A percentile compares a stretch with the other conserved stretches of the same genome.
These are phyloP conservation scores for Ptychadena robeensis DNA, from an alignment of 2,797 vertebrate species.

Conservation along the genomic window DNA sequence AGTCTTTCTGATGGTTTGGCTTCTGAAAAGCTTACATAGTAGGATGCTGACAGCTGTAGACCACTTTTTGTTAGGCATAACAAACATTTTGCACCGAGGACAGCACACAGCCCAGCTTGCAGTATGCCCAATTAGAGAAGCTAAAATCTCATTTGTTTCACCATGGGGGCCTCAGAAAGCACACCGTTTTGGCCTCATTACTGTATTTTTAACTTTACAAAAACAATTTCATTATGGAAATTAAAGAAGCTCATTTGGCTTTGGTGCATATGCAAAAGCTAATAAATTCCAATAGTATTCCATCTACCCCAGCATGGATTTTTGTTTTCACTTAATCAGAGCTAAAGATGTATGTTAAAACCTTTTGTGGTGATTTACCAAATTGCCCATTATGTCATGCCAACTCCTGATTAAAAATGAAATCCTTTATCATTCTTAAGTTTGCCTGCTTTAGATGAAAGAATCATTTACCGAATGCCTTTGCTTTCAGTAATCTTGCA, in stretches of 20 bases:
- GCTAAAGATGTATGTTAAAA: constrained; percentile 66
- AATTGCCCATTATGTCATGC: constrained; percentile 60
- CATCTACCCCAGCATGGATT: constrained; percentile 69
- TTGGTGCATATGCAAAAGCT: constrained; percentile 72
- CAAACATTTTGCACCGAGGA: constrained; percentile 80
- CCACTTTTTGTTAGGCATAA: constrained; percentile 82
- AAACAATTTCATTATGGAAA: constrained; percentile 87
- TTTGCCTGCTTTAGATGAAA: constrained; percentile 45
- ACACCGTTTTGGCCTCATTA: constrained; percentile 84
- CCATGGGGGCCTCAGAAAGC: constrained; percentile 80
- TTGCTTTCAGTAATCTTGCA: constrained; percentile 28
- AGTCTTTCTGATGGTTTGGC: constrained; percentile 71
- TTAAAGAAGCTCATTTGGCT: constrained; percentile 82
- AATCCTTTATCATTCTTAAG: constrained; percentile 60
- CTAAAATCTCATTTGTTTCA: constrained; percentile 87
- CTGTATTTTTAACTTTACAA: constrained; percentile 84
- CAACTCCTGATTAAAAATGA: constrained; percentile 66
- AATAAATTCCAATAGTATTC: constrained; percentile 78
- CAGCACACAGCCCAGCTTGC: constrained; percentile 79
- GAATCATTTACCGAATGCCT: constrained; percentile 29
- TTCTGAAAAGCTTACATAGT: constrained; percentile 73
- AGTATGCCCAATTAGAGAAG: constrained; percentile 83
- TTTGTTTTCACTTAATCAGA: constrained; percentile 68
- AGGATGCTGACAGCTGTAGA: constrained; percentile 81
- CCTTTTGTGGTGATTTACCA: constrained; percentile 62